phyloP scores from a whole-genome alignment of 2,113 vertebrate genomes.

The Psittacara wagleri region DNA sequence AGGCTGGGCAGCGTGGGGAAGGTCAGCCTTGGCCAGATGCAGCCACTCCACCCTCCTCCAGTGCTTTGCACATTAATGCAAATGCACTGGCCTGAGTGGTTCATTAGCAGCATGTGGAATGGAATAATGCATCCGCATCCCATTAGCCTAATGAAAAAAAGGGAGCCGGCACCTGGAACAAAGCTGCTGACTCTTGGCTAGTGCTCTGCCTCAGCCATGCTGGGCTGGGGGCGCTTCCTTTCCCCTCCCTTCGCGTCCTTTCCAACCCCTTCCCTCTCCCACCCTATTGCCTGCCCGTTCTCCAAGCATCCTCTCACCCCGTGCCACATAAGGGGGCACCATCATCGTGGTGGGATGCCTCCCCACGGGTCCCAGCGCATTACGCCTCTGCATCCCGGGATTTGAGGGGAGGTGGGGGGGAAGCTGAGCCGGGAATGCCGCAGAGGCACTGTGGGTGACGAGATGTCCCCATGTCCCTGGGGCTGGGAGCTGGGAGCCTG shows the following conservation, averaged over 20 bases:
- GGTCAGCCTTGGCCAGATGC: constrained; percentile 56
- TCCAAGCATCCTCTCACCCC: background rate
- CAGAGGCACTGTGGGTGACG: constrained; percentile 11
- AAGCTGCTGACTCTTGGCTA: constrained; percentile 70
- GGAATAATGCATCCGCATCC: constrained; percentile 75
- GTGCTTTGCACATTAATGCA: constrained; percentile 71
- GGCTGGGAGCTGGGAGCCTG: constrained; percentile 46
- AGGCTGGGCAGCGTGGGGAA: background rate
- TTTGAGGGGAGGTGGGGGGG: background rate
- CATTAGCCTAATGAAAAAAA: constrained; percentile 76
- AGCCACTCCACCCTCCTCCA: constrained; percentile 61
- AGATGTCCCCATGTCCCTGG: constrained; percentile 38
- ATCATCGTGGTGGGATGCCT: background rate
- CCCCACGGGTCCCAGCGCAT: background rate
- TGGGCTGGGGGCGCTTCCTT: background rate
- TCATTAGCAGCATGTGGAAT: constrained; percentile 73
- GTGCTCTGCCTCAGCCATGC: constrained; percentile 44
- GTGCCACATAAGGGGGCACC: background rate
- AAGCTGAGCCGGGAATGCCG: background rate
- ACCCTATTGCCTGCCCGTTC: background rate
- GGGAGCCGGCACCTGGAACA: constrained; percentile 72
- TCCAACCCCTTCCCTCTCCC: background rate
- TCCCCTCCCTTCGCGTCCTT: background rate
- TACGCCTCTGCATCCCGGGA: background rate
- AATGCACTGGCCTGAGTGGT: constrained; percentile 73